Evolutionary conservation across 2,797 vertebrate genomes (phyloP).

Genomic region (Carduelis carduelis): DNA sequence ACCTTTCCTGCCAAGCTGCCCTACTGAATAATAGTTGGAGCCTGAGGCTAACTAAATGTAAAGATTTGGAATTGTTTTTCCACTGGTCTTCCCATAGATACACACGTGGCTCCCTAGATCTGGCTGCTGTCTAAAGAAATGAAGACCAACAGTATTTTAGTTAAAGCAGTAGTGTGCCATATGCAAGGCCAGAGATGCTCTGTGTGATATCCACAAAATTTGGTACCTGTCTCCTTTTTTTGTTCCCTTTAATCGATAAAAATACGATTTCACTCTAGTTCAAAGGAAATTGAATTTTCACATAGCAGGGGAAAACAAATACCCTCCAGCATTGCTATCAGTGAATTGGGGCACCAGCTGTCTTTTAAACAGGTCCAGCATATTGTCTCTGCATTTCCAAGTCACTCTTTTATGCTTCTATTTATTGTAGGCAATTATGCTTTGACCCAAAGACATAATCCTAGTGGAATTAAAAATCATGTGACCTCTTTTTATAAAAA

Average conservation of each 20-base stretch:
- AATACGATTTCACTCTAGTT: conserved; percentile 47
- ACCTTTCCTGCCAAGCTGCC: background rate
- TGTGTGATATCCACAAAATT: conserved; percentile 1
- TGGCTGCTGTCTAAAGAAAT: conserved; percentile 19
- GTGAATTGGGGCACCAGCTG: conserved; percentile 56
- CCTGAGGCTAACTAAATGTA: background rate
- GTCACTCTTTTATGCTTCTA: conserved; percentile 31
- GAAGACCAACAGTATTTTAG: conserved; percentile 1
- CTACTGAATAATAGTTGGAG: background rate
- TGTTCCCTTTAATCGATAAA: conserved; percentile 15
- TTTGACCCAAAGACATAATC: conserved; percentile 61
- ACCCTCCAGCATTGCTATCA: conserved; percentile 38
- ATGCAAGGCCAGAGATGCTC: conserved; percentile 1
- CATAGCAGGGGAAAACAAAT: conserved; percentile 55
- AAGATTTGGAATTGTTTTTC: background rate
- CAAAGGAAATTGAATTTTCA: conserved; percentile 59
- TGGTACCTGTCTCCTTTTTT: conserved; percentile 11
- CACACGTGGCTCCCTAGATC: background rate
- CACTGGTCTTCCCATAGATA: background rate
- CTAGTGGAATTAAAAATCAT: conserved; percentile 52
- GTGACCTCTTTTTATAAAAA: conserved; percentile 8
- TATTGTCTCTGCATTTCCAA: conserved; percentile 53
- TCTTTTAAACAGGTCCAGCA: conserved; percentile 41
- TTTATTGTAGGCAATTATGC: conserved; percentile 62
- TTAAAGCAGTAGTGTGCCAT: conserved; percentile 1